Evolutionary conservation across 2,113 vertebrate species (phyloP).

Genomic region (Ibidorhyncha struthersii): DNA sequence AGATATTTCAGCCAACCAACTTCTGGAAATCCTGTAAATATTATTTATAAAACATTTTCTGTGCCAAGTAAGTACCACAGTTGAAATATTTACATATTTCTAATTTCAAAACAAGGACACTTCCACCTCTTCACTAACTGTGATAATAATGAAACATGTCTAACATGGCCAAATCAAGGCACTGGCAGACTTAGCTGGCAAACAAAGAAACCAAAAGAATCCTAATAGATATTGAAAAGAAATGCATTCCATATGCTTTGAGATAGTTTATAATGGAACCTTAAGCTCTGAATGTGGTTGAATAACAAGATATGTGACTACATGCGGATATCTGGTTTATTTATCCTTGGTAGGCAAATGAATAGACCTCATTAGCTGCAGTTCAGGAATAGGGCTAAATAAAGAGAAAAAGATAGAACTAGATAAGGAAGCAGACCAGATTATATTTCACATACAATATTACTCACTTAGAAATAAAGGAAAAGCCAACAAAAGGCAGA

Average conservation of each 20-base stretch:
- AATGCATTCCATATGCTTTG: background rate
- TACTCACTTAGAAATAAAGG: background rate
- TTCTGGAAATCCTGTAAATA: background rate
- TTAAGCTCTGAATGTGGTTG: background rate
- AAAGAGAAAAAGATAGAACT: background rate
- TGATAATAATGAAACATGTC: background rate
- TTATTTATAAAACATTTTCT: background rate
- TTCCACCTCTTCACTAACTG: background rate
- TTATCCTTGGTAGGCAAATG: background rate
- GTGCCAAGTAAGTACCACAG: background rate
- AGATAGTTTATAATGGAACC: background rate
- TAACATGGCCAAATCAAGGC: background rate
- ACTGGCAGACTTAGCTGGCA: background rate
- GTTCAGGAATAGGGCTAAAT: background rate
- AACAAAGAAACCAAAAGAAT: background rate
- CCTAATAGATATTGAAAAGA: background rate
- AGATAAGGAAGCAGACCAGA: background rate
- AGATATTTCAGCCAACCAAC: background rate
- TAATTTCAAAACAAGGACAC: background rate
- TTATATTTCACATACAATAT: background rate
- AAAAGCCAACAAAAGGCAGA: background rate
- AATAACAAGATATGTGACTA: background rate
- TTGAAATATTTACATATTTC: background rate
- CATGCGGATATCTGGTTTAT: background rate
- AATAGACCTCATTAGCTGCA: background rate